phyloP scores from a whole-genome alignment of 2,797 vertebrate species.

The Melanotaenia boesemani region DNA sequence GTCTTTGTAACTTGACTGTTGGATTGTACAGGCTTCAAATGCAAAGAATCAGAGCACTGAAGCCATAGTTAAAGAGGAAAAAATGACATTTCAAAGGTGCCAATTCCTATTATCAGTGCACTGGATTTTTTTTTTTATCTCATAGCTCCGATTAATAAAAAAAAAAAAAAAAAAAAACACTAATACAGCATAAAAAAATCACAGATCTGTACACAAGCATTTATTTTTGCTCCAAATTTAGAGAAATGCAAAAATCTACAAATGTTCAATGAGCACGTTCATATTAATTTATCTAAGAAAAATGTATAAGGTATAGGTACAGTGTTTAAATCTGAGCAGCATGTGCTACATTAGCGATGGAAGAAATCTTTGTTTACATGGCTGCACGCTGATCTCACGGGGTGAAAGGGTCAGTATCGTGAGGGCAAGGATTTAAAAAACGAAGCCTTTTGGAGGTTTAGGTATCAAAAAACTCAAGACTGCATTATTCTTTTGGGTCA shows the following conservation, averaged over 20 bases:
- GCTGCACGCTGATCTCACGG: slow-evolving; percentile 3
- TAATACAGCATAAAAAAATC: not conserved
- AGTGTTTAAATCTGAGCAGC: not conserved
- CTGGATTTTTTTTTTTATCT: not conserved
- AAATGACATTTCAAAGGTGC: slow-evolving; percentile 20
- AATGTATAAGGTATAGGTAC: rapidly evolving
- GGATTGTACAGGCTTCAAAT: slow-evolving; percentile 1
- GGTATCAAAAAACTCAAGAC: not conserved
- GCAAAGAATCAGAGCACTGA: slow-evolving; percentile 13
- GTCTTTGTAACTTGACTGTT: slow-evolving; percentile 28
- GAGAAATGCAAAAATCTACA: not conserved
- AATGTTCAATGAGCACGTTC: not conserved
- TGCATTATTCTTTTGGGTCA: slow-evolving; percentile 28
- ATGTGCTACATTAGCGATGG: not conserved
- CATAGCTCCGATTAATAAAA: too few relatives aligned
- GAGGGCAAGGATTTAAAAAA: slow-evolving; percentile 19
- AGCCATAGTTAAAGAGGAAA: slow-evolving; percentile 17
- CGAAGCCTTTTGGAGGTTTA: slow-evolving; percentile 23
- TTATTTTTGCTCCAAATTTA: not conserved
- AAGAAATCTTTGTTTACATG: slow-evolving; percentile 23
- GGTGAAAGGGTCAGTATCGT: not conserved
- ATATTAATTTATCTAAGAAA: slow-evolving; percentile 1
- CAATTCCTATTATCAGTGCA: not conserved
- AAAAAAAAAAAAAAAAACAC: too few relatives aligned
- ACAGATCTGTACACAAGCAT: not conserved